Percentiles rank a stretch among this genome's conserved stretches.
phyloP scores from a whole-genome alignment of 2,797 vertebrate species.

The Thalassophryne amazonica region DNA sequence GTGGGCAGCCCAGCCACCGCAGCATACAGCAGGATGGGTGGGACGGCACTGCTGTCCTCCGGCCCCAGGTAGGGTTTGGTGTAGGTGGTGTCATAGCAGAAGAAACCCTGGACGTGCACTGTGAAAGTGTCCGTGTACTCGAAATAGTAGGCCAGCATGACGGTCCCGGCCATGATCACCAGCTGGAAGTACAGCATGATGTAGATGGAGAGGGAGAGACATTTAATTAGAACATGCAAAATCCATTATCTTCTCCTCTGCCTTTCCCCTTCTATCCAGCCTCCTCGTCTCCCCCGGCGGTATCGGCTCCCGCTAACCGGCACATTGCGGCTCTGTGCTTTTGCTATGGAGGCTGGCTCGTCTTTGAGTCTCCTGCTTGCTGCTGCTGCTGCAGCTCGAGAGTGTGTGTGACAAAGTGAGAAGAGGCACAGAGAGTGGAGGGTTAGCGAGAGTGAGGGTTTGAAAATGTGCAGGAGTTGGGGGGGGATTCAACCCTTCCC shows the following conservation, averaged over 20 bases:
- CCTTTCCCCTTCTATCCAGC: constrained; percentile 27
- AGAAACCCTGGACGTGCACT: constrained; percentile 96
- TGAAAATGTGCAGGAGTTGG: too few species aligned
- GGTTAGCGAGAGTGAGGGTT: too few species aligned
- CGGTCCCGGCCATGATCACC: constrained; percentile 98
- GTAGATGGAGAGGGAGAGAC: constrained; percentile 41
- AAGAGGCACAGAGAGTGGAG: too few species aligned
- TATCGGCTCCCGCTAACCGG: constrained; percentile 31
- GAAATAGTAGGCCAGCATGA: constrained; percentile 98
- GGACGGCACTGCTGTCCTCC: constrained; percentile 91
- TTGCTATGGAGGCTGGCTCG: constrained; percentile 14
- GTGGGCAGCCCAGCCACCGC: constrained; percentile 90
- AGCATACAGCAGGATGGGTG: constrained; percentile 89
- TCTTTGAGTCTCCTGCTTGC: constrained; percentile 4
- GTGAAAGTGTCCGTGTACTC: constrained; percentile 97
- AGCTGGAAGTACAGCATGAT: constrained; percentile 90
- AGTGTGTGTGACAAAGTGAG: neutral
- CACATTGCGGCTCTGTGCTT: constrained; percentile 49
- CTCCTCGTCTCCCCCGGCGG: constrained; percentile 37
- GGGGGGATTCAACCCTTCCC: too few species aligned
- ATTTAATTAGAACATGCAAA: constrained; percentile 44
- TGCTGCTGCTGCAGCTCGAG: constrained; percentile 1
- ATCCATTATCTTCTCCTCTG: constrained; percentile 3
- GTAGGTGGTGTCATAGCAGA: constrained; percentile 95
- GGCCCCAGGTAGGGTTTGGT: constrained; percentile 94